Evolutionary conservation across 2,888 invertebrate genomes (phyloP).

Genomic region (Choristoneura rosaceana): DNA sequence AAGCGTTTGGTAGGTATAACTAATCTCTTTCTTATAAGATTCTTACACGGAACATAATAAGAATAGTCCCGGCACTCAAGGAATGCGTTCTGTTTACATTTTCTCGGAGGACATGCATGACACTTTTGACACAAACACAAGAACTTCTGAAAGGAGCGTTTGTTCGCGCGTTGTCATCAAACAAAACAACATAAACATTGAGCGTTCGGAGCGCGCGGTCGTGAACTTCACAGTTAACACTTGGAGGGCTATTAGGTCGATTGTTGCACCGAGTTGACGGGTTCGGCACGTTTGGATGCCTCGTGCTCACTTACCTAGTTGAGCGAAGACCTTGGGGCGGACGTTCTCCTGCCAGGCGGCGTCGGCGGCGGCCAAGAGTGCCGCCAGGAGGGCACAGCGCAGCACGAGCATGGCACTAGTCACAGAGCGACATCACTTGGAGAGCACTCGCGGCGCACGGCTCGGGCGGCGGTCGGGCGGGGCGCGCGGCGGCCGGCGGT

Average conservation of each 20-base stretch:
- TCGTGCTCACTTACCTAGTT: conserved; percentile 90
- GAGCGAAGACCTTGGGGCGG: conserved; percentile 96
- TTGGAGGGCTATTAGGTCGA: conserved; percentile 65
- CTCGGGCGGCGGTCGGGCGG: conserved; percentile 63
- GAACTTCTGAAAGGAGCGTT: conserved; percentile 72
- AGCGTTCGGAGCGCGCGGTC: conserved; percentile 53
- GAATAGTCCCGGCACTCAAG: background rate
- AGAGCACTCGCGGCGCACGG: conserved; percentile 74
- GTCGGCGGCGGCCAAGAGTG: conserved; percentile 84
- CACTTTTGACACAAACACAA: conserved; percentile 70
- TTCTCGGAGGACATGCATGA: conserved; percentile 51
- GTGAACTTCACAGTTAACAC: conserved; percentile 54
- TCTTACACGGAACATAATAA: conserved; percentile 16
- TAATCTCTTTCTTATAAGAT: conserved; percentile 21
- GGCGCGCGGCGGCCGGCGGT: conserved; percentile 83
- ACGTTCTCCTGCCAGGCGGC: conserved; percentile 96
- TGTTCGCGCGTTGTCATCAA: conserved; percentile 75
- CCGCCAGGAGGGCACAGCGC: conserved; percentile 81
- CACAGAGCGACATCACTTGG: conserved; percentile 83
- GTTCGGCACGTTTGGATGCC: conserved; percentile 62
- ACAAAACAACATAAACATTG: conserved; percentile 79
- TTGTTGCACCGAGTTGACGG: conserved; percentile 68
- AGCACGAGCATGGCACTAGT: conserved; percentile 84
- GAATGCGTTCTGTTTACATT: conserved; percentile 45
- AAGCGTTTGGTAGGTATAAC: background rate